Evolutionary conservation across 2,888 invertebrate genomes (phyloP), one percentile per base, ranked within the genome.

Genomic region (Hymenopus coronatus): DNA sequence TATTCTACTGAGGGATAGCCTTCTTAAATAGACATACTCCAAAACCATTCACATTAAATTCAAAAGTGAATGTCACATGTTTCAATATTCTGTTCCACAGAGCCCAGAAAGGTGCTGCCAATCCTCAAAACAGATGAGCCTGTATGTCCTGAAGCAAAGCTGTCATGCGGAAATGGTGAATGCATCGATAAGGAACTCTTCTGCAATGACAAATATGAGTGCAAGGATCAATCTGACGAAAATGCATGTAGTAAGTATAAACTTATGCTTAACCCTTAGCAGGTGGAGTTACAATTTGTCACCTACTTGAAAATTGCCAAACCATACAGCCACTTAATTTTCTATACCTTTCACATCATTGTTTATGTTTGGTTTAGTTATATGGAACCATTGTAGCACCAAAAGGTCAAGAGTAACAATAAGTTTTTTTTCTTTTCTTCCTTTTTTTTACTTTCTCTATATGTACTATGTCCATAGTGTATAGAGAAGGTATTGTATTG

Each of bases 221-320:
- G 98, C 94, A 97, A 97, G 92, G 98, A 98, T 93, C 98, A 98
- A 93, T 98, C 98, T 88, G 98, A 98, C 93, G 98, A 98, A 94
- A 98, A 98, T 92, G 97, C 98, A 91, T 98, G 98, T 95, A 96
- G 98, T 98, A 95, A 97, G 98, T 97, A 89, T 85, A 70, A 40
- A 40, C 40, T 40, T 12, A 12, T 12, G 12, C 40, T 12, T 6
- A 40, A 40, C 9, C 0, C n/a, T n/a, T n/a, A n/a, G n/a, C n/a
- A n/a, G n/a, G n/a, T n/a, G n/a, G n/a, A n/a, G n/a, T 20, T 20
- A 14, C n/a, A n/a, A n/a, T n/a, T 28, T 28, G 82, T 27, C 84
- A 7, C 27, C 88, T 88, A 14, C n/a, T 25, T 27, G 15, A 2
- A 30, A 30, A 28, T 82, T 20, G 15, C 25, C 82, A 25, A 15